These are phyloP conservation scores for Nymphalis io DNA, from an alignment of 1,140 invertebrate genomes.

Conservation along the genomic window DNA sequence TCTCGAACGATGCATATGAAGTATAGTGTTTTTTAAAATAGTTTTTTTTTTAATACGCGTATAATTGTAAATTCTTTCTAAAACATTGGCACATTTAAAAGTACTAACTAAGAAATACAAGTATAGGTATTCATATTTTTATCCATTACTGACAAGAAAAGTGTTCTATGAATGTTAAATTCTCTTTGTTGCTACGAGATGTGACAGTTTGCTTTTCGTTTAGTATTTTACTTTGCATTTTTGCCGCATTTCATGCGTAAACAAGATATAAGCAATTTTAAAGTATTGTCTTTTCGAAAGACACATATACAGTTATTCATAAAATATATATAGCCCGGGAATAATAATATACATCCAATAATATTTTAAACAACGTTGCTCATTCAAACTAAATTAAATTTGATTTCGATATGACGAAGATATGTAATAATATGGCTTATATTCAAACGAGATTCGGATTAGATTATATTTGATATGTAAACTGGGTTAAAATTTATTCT, in stretches of 20 bases:
- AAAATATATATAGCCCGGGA: slow-evolving; percentile 45
- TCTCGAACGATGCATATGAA: neutral
- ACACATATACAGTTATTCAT: slow-evolving; percentile 1
- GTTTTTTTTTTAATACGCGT: slow-evolving; percentile 11
- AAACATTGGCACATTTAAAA: slow-evolving; percentile 21
- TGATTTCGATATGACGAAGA: slow-evolving; percentile 39
- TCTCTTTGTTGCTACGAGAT: neutral
- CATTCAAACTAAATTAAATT: slow-evolving; percentile 54
- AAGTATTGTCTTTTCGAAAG: slow-evolving; percentile 10
- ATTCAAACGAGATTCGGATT: slow-evolving; percentile 42
- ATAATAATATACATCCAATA: slow-evolving; percentile 37
- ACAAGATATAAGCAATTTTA: slow-evolving; percentile 2
- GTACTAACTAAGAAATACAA: neutral
- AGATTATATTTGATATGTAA: slow-evolving; percentile 61
- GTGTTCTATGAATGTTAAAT: neutral
- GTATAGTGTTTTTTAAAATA: slow-evolving; percentile 18
- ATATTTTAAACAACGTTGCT: slow-evolving; percentile 41
- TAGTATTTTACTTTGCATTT: neutral
- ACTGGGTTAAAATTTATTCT: slow-evolving; percentile 31
- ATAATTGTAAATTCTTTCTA: slow-evolving; percentile 19
- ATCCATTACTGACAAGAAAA: slow-evolving; percentile 5
- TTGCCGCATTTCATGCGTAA: neutral
- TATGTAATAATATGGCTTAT: slow-evolving; percentile 39
- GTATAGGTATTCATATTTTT: neutral
- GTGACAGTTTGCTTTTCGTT: neutral